These are phyloP conservation scores for Magallana angulata DNA, from an alignment of 1,140 invertebrate species.

Conservation along the genomic window DNA sequence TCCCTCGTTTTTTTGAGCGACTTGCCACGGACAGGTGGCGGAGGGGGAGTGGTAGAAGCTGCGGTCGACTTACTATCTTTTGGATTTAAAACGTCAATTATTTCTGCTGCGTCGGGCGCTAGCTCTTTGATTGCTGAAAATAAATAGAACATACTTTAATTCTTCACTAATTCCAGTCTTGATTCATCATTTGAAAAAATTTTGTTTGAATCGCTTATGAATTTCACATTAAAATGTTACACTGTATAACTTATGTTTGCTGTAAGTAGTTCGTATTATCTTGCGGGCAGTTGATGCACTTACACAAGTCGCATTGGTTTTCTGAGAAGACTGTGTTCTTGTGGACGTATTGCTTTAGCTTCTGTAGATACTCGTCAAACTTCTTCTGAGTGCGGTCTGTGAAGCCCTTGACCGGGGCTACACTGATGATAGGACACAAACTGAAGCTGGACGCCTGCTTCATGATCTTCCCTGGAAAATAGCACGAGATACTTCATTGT, in stretches of 20 bases:
- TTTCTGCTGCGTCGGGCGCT: neutral
- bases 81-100: neutral
- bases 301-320: neutral
- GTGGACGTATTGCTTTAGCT: neutral
- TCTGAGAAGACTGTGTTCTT: constrained; percentile 3
- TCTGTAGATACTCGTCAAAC: neutral
- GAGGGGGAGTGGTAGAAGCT: neutral
- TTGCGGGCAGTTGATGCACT: neutral
- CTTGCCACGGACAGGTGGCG: neutral
- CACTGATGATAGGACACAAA: neutral
- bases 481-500: neutral
- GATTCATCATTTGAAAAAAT: no score
- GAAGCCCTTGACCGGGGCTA: neutral
- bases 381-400: constrained; percentile 21
- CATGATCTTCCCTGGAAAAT: neutral
- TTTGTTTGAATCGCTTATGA: no score
- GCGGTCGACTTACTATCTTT: neutral
- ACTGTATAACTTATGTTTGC: no score
- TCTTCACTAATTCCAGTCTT: no score
- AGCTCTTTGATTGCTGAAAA: neutral
- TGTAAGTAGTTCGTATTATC: no score
- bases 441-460: constrained; percentile 11
- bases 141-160: neutral
- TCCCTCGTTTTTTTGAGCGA: neutral
- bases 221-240: no score